Percentiles rank a stretch among this genome's conserved stretches.
Conservation (phyloP, 2,797 vertebrate species). For the Epinephelus malabaricus region DNA sequence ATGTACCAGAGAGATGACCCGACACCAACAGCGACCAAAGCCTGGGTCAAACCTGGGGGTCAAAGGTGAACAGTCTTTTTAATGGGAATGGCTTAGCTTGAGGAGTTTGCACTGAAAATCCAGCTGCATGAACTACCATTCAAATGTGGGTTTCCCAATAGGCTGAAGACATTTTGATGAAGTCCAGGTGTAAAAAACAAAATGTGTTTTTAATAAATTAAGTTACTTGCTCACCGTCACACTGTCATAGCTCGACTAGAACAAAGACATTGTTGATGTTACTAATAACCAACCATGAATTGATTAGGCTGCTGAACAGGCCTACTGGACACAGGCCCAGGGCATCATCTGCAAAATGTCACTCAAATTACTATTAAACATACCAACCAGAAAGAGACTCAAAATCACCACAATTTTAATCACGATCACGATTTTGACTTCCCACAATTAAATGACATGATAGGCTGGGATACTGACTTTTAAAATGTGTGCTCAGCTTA, state of each 20-base stretch:
- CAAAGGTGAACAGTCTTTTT: conserved; percentile 30
- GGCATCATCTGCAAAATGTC: no score
- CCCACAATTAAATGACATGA: no score
- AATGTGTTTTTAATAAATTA: neutral
- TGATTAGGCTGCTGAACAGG: neutral
- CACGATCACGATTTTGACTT: no score
- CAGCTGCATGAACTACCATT: neutral
- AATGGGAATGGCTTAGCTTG: neutral
- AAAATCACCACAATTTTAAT: no score
- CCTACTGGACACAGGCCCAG: no score
- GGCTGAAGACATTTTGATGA: neutral
- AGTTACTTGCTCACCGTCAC: neutral
- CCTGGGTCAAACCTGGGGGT: conserved; percentile 33
- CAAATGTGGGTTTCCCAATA: no score
- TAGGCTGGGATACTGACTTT: no score
- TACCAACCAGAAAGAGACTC: no score
- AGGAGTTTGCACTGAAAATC: neutral
- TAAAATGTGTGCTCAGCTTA: no score
- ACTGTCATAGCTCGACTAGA: neutral
- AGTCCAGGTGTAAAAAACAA: neutral
- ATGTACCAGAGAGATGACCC: neutral
- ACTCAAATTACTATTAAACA: no score
- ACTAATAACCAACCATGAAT: no score
- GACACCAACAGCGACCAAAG: neutral
- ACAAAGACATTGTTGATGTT: neutral